These are phyloP conservation scores for Lasioglossum zephyrum DNA, from an alignment of 2,888 invertebrate genomes.

Conservation along the genomic window DNA sequence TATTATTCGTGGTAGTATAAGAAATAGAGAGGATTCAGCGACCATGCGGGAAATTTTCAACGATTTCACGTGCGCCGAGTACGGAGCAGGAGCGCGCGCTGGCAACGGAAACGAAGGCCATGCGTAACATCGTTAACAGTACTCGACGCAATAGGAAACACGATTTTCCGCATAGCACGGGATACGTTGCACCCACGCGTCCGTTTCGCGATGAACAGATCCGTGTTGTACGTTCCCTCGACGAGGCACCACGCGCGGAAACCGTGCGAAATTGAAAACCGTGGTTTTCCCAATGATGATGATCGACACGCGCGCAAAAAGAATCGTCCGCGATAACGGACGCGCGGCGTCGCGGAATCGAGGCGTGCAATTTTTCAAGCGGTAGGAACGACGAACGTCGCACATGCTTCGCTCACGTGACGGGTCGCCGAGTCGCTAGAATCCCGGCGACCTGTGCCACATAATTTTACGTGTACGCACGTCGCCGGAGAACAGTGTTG, in stretches of 20 bases:
- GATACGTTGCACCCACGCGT: conserved; percentile 42
- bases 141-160: conserved; percentile 36
- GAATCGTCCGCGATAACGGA: neutral
- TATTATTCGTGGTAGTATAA: neutral
- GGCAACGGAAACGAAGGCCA: conserved; percentile 38
- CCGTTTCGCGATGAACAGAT: conserved; percentile 15
- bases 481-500: conserved; percentile 33
- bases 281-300: neutral
- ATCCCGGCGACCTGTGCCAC: conserved; percentile 48
- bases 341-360: neutral
- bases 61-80: neutral
- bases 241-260: neutral
- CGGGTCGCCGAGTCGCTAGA: conserved; percentile 31
- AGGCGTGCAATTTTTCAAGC: neutral
- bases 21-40: neutral
- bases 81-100: conserved; percentile 9
- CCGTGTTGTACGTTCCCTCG: neutral
- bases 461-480: conserved; percentile 46
- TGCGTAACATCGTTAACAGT: conserved; percentile 49
- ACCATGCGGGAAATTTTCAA: neutral
- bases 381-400: neutral
- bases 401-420: conserved; percentile 49
- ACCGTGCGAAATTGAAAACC: neutral
- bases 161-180: conserved; percentile 50
- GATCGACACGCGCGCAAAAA: neutral